Conservation (phyloP, 2,888 invertebrate genomes). For the Agrotis segetum region DNA sequence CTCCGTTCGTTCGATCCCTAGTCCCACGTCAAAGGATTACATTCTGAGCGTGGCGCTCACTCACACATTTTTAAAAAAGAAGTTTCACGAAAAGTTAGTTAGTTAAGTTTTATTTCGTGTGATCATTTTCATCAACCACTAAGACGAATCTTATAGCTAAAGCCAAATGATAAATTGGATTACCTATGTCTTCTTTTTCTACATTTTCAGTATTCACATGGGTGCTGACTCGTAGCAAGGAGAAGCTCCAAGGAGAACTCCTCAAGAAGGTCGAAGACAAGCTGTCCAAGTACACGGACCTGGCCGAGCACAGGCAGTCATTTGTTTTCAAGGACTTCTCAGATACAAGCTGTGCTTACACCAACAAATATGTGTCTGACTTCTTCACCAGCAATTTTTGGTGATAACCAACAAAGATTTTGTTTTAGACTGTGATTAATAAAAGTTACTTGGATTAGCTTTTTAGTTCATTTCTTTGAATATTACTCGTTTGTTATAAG, state of each 20-base stretch:
- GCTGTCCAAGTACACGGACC: constrained; percentile 81
- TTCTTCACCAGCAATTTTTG: constrained; percentile 85
- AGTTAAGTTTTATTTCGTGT: too few species aligned
- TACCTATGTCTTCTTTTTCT: neutral
- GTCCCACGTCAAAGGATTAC: too few species aligned
- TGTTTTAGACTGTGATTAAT: constrained; percentile 50
- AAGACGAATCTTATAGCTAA: too few species aligned
- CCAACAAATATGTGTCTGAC: constrained; percentile 77
- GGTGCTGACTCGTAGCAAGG: constrained; percentile 82
- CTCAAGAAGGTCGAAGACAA: constrained; percentile 80
- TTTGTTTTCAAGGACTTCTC: constrained; percentile 84
- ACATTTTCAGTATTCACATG: constrained; percentile 83
- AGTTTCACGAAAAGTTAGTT: too few species aligned
- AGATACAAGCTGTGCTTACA: constrained; percentile 76
- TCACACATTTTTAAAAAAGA: too few species aligned
- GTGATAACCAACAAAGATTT: constrained; percentile 64
- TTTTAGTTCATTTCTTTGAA: neutral
- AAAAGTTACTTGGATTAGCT: constrained; percentile 16
- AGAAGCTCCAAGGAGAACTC: constrained; percentile 77
- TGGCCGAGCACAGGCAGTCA: constrained; percentile 78
- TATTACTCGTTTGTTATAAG: too few species aligned
- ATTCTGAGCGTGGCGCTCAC: too few species aligned
- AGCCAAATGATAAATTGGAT: too few species aligned
- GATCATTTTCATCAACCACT: too few species aligned
- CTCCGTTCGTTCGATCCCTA: too few species aligned